Evolutionary conservation across 2,113 vertebrate species (phyloP).

Genomic region (Sebastes fasciatus): DNA sequence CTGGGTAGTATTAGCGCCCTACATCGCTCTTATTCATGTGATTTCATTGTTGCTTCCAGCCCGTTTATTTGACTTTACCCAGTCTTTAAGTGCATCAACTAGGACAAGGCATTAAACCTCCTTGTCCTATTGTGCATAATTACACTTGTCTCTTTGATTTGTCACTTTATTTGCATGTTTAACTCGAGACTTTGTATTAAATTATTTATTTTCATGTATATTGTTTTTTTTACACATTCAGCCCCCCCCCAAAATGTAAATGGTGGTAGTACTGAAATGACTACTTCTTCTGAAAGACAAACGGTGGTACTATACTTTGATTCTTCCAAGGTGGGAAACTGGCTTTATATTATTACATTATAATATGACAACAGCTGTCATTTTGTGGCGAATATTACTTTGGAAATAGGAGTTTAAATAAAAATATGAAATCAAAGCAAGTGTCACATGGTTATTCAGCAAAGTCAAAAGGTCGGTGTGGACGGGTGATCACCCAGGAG

Average conservation of each 20-base stretch:
- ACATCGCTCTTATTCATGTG: constrained; percentile 41
- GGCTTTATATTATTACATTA: constrained; percentile 68
- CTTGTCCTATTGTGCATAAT: constrained; percentile 53
- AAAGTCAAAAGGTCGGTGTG: not conserved
- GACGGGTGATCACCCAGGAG: too few species aligned
- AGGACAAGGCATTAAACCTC: constrained; percentile 51
- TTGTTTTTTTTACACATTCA: constrained; percentile 56
- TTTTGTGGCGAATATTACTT: constrained; percentile 70
- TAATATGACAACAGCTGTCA: constrained; percentile 57
- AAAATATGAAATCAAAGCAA: constrained; percentile 58
- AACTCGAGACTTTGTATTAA: constrained; percentile 64
- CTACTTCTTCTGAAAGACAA: constrained; percentile 25
- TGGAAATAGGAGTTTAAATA: constrained; percentile 74
- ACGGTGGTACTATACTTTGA: constrained; percentile 47
- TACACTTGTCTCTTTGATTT: constrained; percentile 53
- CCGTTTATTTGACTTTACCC: constrained; percentile 40
- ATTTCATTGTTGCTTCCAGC: constrained; percentile 44
- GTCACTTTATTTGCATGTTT: constrained; percentile 75
- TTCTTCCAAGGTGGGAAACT: constrained; percentile 60
- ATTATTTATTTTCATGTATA: constrained; percentile 81
- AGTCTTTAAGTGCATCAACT: constrained; percentile 46
- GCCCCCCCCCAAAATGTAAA: constrained; percentile 40
- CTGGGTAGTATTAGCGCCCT: constrained; percentile 30
- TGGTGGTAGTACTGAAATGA: constrained; percentile 30
- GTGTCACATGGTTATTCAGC: constrained; percentile 48